Conservation (phyloP, 2,888 invertebrate species). For the Plebejus melissa region DNA sequence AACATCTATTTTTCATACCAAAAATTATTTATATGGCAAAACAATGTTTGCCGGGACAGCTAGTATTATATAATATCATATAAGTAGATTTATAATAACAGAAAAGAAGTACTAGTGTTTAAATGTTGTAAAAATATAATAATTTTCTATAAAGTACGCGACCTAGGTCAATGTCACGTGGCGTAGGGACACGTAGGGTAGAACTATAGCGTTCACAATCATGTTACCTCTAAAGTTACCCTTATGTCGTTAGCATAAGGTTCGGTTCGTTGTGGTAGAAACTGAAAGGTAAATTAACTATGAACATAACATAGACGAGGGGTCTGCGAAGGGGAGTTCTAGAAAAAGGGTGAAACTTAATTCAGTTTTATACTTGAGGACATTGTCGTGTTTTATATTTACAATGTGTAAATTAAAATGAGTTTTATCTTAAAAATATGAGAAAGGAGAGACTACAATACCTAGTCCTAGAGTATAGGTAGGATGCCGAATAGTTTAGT, state of each 20-base stretch:
- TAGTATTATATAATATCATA: too few species aligned
- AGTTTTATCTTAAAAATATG: neutral
- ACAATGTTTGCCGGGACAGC: too few species aligned
- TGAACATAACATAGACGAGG: neutral
- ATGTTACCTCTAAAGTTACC: neutral
- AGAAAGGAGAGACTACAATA: neutral
- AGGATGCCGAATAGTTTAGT: neutral
- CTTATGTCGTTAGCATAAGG: neutral
- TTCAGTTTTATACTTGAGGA: neutral
- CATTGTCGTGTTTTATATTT: conserved; percentile 1
- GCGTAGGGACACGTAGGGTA: neutral
- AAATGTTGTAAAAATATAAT: neutral
- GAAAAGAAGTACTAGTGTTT: neutral
- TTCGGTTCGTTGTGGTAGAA: neutral
- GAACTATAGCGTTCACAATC: neutral
- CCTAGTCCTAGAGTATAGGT: neutral
- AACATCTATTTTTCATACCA: too few species aligned
- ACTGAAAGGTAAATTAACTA: neutral
- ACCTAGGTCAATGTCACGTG: conserved; percentile 27
- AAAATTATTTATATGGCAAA: too few species aligned
- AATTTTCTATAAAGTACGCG: neutral
- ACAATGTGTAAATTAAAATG: neutral
- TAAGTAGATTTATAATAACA: neutral
- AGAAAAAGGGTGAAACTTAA: conserved; percentile 7
- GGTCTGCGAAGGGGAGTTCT: conserved; percentile 26